A percentile compares a stretch with the other conserved stretches of the same genome.
phyloP scores from a whole-genome alignment of 2,113 vertebrate genomes.

The Dascyllus trimaculatus region DNA sequence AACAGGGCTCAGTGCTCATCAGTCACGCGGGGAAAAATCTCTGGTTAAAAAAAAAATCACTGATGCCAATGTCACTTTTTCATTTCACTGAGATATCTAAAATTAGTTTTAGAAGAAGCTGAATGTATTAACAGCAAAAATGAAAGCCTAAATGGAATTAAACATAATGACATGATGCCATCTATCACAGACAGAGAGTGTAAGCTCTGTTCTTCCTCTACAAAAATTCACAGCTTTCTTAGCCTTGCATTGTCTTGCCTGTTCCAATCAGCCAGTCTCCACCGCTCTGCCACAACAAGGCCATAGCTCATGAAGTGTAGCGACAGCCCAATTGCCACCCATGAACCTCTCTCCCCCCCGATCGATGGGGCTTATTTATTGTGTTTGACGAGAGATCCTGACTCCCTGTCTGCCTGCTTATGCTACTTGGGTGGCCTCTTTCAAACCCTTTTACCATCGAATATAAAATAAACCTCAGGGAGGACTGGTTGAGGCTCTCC shows the following conservation, averaged over 20 bases:
- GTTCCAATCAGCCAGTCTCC: conserved; percentile 22
- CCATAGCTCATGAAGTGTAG: conserved; percentile 35
- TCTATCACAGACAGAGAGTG: background rate
- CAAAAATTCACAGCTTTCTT: background rate
- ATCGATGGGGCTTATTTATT: conserved; percentile 62
- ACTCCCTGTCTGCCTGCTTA: conserved; percentile 24
- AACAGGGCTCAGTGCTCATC: background rate
- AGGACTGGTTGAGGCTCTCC: conserved; percentile 37
- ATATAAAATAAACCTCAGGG: conserved; percentile 49
- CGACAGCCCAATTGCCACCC: conserved; percentile 47
- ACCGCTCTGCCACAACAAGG: background rate
- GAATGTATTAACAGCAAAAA: too few species aligned
- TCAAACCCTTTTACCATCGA: conserved; percentile 31
- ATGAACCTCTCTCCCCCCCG: conserved; percentile 26
- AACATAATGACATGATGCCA: background rate
- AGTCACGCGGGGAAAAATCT: background rate
- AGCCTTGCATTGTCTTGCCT: conserved; percentile 22
- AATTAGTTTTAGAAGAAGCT: background rate
- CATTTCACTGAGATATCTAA: background rate
- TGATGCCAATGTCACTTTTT: background rate
- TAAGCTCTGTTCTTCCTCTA: background rate
- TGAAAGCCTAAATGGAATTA: background rate
- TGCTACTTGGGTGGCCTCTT: conserved; percentile 29
- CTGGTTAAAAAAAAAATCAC: background rate
- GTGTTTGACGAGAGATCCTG: conserved; percentile 32